Evolutionary conservation across 2,888 invertebrate genomes (phyloP), one percentile per base, ranked within the genome.

Genomic region (Exephanes ischioxanthus): DNA sequence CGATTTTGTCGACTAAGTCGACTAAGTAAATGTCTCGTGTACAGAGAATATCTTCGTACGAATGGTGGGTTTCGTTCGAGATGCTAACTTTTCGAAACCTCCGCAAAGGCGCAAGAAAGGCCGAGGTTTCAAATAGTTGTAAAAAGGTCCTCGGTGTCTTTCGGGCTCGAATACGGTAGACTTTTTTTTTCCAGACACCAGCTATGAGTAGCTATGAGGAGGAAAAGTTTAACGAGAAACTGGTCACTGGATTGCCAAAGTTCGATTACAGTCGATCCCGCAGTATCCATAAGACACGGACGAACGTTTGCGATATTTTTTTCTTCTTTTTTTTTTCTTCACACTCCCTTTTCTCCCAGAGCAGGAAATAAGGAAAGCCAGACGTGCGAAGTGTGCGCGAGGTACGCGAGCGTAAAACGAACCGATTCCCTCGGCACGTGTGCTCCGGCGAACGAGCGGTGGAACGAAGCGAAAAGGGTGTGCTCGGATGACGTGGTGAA

Each of bases 391-490:
- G 77, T 77, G 77, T 67, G 55, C n/a, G 41, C 37, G 67, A 77
- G 67, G 77, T 77, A 77, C 11, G 75, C 22, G 68, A 55, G 66
- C 72, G 61, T 58, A 80, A 61, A 75, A 80, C 80, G 66, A 75
- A 80, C 58, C 67, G 70, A 76, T 76, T 81, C 77, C 41, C 67
- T 41, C 51, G 61, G 75, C 61, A 81, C 81, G 68, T 76, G 68
- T 75, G 66, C 75, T 58, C 58, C 58, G 58, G 41, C 45, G 75
- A 70, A 76, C 30, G 30, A 75, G 68, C 33, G 37, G 51, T 68
- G 48, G 68, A 68, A 58, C 45, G 70, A 45, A 70, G 68, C 61
- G 61, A 61, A 76, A 76, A 81, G 81, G 61, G 58, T 51, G 55
- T 26, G 48, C 33, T 22, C n/a, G 48, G 33, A 76, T 67, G 75